Base-by-base conservation (phyloP, 2,797 vertebrate species). In the Borostomias antarcticus region DNA sequence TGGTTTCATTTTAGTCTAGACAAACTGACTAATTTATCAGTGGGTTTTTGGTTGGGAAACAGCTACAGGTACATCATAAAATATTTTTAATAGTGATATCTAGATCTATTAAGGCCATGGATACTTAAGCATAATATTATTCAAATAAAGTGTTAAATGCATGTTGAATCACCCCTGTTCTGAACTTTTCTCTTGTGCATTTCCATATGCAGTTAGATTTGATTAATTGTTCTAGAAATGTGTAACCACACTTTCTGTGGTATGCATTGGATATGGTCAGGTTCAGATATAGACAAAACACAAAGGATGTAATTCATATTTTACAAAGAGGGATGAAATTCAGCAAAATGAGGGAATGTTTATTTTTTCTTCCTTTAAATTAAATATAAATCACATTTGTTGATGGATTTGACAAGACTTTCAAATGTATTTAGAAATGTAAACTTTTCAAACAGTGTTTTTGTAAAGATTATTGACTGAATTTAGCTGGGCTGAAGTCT, bases 401-500 rank as follows among this genome's bases (percentile, higher is more conserved):
- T 29, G n/a, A 21, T 7, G 26, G 25, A 8, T 28, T 60, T 17
- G 28, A 30, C 28, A n/a, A 45, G 23, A 56, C 21, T 26, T 28
- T 23, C n/a, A 29, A 7, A 32, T 15, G 37, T 59, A 11, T 57
- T 33, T 48, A 35, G 15, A 40, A 33, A 30, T 13, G 6, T 3
- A 29, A 59, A 50, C 32, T 37, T n/a, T 51, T 25, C n/a, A 50
- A 48, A 32, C 33, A 70, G 43, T 64, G 53, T 64, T 70, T 56
- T 58, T 64, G 25, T 50, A 52, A 50, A 29, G 25, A 47, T 17
- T 37, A 17, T 19, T 37, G 13, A 28, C 1, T 37, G n/a, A 3
- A 23, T 58, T 47, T 50, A 25, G 30, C 28, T 47, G 7, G n/a
- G 19, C 23, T 2, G 17, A 21, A 28, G 29, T 45, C 23, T 13